Conservation (phyloP, 2,113 vertebrate species). For the Chlorocebus sabaeus region DNA sequence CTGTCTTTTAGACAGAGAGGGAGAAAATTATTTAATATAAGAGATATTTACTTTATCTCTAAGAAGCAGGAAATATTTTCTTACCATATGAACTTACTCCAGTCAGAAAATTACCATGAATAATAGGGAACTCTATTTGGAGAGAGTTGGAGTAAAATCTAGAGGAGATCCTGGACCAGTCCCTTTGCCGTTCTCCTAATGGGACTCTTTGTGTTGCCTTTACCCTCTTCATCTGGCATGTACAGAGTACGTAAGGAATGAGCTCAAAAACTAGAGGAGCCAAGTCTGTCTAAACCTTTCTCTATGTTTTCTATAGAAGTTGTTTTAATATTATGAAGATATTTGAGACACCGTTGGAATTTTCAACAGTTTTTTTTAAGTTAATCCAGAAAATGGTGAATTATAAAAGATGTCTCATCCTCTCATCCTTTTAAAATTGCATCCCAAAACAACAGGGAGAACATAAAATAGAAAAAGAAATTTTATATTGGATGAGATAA, state of each 20-base stretch:
- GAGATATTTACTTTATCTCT: background rate
- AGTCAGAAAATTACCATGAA: background rate
- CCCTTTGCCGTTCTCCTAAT: background rate
- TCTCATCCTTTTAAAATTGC: background rate
- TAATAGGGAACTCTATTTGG: background rate
- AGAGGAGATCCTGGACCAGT: background rate
- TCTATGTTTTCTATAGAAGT: background rate
- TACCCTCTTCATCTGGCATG: background rate
- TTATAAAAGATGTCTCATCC: background rate
- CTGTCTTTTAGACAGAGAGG: background rate
- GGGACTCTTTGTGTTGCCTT: background rate
- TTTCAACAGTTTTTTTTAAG: background rate
- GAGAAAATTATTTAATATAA: background rate
- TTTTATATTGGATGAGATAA: background rate
- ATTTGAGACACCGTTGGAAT: background rate
- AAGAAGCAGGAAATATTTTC: background rate
- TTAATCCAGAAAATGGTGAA: background rate
- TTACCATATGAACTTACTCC: background rate
- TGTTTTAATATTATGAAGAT: background rate
- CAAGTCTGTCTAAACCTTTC: background rate
- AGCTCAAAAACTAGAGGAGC: background rate
- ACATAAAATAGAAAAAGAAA: background rate
- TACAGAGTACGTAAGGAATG: background rate
- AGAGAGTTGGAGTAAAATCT: background rate
- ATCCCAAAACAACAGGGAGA: background rate